These are phyloP conservation scores for Patella vulgata DNA, from an alignment of 1,140 invertebrate species.

Conservation along the genomic window DNA sequence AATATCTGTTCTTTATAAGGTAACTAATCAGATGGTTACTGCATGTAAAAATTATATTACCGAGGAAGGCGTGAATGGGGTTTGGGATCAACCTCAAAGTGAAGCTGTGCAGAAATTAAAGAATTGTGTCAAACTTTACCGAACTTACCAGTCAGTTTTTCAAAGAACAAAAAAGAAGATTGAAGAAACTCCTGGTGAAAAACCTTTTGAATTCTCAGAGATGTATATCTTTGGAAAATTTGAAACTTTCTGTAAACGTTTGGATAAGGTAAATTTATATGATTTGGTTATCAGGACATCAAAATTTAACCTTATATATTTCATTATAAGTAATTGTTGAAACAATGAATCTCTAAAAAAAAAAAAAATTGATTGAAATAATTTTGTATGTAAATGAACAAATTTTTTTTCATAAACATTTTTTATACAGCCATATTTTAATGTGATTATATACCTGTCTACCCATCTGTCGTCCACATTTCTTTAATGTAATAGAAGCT, in stretches of 20 bases:
- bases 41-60: constrained; percentile 92
- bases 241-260: constrained; percentile 86
- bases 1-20: constrained; percentile 68
- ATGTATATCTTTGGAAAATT: constrained; percentile 97
- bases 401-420: no score
- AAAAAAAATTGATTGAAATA: background rate
- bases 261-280: constrained; percentile 73
- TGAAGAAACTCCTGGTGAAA: constrained; percentile 71
- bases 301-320: no score
- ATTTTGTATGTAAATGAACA: background rate
- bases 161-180: constrained; percentile 66
- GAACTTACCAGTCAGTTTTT: constrained; percentile 71
- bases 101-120: constrained; percentile 80
- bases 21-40: constrained; percentile 96
- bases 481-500: no score
- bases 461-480: no score
- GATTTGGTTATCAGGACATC: background rate
- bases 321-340: no score
- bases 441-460: no score
- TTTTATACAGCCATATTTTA: no score
- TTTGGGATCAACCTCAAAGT: constrained; percentile 85
- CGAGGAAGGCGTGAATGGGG: constrained; percentile 81
- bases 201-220: constrained; percentile 87
- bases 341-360: no score
- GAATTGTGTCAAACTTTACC: constrained; percentile 85